Evolutionary conservation across 2,113 vertebrate species (phyloP), one percentile per base, ranked within the genome.

Genomic region (Anguilla japonica): DNA sequence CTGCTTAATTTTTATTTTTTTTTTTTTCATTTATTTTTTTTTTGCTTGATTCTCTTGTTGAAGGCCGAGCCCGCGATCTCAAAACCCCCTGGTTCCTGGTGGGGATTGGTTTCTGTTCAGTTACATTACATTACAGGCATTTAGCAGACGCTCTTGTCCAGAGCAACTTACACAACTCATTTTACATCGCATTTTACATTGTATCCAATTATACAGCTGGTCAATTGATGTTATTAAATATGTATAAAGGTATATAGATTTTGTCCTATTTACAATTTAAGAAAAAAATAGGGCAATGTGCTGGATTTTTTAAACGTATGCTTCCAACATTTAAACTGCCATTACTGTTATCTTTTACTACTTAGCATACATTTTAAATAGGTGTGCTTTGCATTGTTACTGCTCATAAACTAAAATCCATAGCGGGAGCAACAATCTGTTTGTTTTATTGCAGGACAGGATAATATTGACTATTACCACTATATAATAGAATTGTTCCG

Each of bases 1-100:
- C 41, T 85, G 71, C 81, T 89, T 88, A 90, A 86, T 91, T 89
- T 63, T 43, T 41, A 34, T 34, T 34, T 34, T 0, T 34, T 34
- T 34, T 34, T 34, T 34, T 34, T 34, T 34, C 34, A 34, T 34
- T 34, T 34, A 34, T 46, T 46, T 46, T 46, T 43, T 43, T 46
- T 46, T 46, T 46, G 43, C 5, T 20, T 60, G 15, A 71, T 56
- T 40, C 46, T 67, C 50, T 56, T 84, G n/a, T 1, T 46, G 5
- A 46, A 46, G 9, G 50, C 13, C 50, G 1, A 9, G 11, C 50
- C 50, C 7, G 50, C 5, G 11, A 53, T 53, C 50, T 53, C 50
- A 53, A 53, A 53, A 53, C 50, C 0, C 50, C 43, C 8, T 9
- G 50, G 50, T 14, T 14, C 50, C 50, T 53, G 50, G 50, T 11